phyloP scores from a whole-genome alignment of 2,113 vertebrate genomes.

The Cyphomyrus discorhynchus region DNA sequence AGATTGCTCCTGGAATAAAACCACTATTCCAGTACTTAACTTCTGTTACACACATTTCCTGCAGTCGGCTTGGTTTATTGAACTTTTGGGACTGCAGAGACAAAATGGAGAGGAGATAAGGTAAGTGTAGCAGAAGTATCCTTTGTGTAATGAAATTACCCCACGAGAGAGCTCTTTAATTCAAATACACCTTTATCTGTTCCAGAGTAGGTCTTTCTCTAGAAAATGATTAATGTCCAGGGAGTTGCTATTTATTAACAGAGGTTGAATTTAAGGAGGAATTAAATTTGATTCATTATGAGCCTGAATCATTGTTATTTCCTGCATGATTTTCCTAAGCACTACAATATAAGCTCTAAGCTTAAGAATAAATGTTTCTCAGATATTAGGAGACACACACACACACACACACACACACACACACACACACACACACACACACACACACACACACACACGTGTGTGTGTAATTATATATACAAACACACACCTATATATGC shows the following conservation, averaged over 20 bases:
- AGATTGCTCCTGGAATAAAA: not conserved
- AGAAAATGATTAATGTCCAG: conserved; percentile 56
- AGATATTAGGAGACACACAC: not conserved
- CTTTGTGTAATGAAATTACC: not conserved
- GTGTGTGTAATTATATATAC: too few species aligned
- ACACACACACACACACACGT: not conserved
- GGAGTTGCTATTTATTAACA: conserved; percentile 24
- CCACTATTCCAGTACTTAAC: not conserved
- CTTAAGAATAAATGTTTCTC: not conserved
- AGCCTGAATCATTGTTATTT: not conserved
- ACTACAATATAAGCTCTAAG: not conserved
- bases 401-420: too few species aligned
- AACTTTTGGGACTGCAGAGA: not conserved
- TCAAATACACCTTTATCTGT: conserved; percentile 46
- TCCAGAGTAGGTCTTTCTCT: conserved; percentile 33
- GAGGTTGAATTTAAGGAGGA: conserved; percentile 20
- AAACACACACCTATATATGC: not conserved
- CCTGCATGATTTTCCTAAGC: not conserved
- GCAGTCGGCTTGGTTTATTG: not conserved
- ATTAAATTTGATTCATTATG: conserved; percentile 18
- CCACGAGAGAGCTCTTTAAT: not conserved
- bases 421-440: not conserved
- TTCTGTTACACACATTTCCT: not conserved
- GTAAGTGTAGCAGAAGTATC: not conserved
- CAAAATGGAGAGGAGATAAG: not conserved